Conservation (phyloP, 2,888 invertebrate species). For the Tromatobia lineatoria region DNA sequence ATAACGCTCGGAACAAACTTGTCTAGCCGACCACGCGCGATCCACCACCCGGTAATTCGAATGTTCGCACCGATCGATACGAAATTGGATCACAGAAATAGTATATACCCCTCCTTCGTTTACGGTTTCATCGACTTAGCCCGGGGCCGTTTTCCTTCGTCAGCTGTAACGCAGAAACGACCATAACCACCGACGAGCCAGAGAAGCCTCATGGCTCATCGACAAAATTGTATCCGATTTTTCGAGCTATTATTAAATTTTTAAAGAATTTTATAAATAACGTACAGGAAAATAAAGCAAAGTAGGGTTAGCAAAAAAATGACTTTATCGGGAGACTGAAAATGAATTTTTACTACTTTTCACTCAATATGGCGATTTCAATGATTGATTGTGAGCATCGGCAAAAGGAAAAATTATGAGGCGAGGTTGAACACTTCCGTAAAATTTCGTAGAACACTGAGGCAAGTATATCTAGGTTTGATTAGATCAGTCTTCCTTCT, state of each 20-base stretch:
- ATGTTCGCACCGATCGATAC: constrained; percentile 64
- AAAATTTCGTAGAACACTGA: too few relatives aligned
- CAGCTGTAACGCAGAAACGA: constrained; percentile 22
- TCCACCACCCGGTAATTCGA: constrained; percentile 58
- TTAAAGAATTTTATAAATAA: too few relatives aligned
- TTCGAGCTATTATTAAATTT: too few relatives aligned
- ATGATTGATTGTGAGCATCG: too few relatives aligned
- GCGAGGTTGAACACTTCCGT: too few relatives aligned
- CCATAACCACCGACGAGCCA: constrained; percentile 24
- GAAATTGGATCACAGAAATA: constrained; percentile 68
- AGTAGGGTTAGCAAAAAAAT: too few relatives aligned
- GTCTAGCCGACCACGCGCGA: constrained; percentile 46
- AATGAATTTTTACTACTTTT: too few relatives aligned
- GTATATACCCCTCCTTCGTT: constrained; percentile 22
- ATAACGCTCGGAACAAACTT: constrained; percentile 68
- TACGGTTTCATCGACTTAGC: constrained; percentile 37
- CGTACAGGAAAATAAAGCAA: neutral
- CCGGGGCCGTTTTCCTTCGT: constrained; percentile 15
- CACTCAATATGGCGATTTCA: too few relatives aligned
- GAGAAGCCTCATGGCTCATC: neutral
- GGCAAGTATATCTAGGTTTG: too few relatives aligned
- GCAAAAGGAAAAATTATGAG: too few relatives aligned
- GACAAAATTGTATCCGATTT: neutral
- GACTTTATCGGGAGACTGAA: too few relatives aligned
- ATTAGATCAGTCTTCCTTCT: too few relatives aligned